A percentile compares a stretch with the other conserved stretches of the same genome.
phyloP scores from a whole-genome alignment of 2,888 invertebrate species.

The Andrena fulva region DNA sequence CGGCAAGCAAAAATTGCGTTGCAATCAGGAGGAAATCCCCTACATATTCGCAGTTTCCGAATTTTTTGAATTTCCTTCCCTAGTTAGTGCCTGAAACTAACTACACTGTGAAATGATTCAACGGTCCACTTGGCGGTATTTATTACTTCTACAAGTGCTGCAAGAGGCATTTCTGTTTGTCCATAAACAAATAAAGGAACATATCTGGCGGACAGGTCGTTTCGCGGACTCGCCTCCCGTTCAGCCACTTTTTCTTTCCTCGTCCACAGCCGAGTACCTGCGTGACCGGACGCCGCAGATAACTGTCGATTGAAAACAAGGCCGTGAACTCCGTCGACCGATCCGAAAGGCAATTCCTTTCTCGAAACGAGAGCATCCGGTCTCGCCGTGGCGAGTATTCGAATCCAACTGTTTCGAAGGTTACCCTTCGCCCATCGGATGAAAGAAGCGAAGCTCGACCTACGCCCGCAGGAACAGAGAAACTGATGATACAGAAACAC shows the following conservation, averaged over 20 bases:
- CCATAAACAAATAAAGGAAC: slow-evolving; percentile 13
- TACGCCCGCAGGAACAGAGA: background rate
- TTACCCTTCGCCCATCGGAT: background rate
- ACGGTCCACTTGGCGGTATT: background rate
- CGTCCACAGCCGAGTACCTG: slow-evolving; percentile 57
- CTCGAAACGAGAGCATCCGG: slow-evolving; percentile 52
- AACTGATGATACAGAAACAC: slow-evolving; percentile 12
- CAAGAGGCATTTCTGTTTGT: background rate
- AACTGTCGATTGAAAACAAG: slow-evolving; percentile 56
- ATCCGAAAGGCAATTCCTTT: slow-evolving; percentile 41
- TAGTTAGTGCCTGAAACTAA: too few relatives aligned
- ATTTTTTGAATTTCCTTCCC: too few relatives aligned
- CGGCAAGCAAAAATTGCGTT: too few relatives aligned
- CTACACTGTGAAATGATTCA: too few relatives aligned
- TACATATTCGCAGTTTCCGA: too few relatives aligned
- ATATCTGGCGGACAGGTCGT: slow-evolving; percentile 13
- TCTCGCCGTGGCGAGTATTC: slow-evolving; percentile 33
- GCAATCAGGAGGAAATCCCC: too few relatives aligned
- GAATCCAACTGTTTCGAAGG: slow-evolving; percentile 51
- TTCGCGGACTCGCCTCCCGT: slow-evolving; percentile 15
- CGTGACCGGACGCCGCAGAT: slow-evolving; percentile 76
- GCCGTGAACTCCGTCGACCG: slow-evolving; percentile 51
- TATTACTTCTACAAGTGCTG: background rate
- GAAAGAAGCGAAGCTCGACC: slow-evolving; percentile 38
- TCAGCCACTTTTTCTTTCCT: slow-evolving; percentile 44